Evolutionary conservation across 2,113 vertebrate genomes (phyloP), one percentile per base, ranked within the genome.

Genomic region (Stercorarius parasiticus): DNA sequence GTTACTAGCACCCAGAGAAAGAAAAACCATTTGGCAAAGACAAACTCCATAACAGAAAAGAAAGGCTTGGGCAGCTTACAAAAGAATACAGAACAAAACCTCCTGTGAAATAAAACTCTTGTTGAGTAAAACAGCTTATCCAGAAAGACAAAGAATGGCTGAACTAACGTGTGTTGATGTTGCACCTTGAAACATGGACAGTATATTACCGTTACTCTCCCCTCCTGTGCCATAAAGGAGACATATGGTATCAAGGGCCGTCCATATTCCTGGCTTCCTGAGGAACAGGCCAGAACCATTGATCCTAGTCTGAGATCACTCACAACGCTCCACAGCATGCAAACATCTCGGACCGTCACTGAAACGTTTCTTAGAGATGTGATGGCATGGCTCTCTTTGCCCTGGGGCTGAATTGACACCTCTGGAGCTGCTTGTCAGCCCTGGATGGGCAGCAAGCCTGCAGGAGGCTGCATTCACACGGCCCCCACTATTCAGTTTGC

Each of bases 21-120:
- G 86, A 95, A 70, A 96, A 96, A 93, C 45, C 72, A 76, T 84
- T 88, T 93, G 94, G 87, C 83, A 95, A 95, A 94, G 94, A 94
- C 49, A 96, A 95, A 86, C 53, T 79, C 73, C 18, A 1, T 47
- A 65, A 78, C 25, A 84, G 90, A 87, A 88, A 92, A 92, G 85
- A 79, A 96, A 95, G 86, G n/a, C 30, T 59, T 0, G 1, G 45
- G 61, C 47, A 87, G 80, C 36, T 66, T 77, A 71, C 73, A 83
- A 95, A 82, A 88, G 71, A 79, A 69, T 29, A 88, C 1, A 43
- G 79, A 83, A 93, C 50, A 81, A 94, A 94, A 82, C 47, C 13
- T 66, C 50, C 52, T 43, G 61, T 74, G 55, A 92, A 88, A 80
- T 50, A 50, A 65, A 91, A 61, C 43, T n/a, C 29, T 43, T 11